Conservation (phyloP, 2,797 vertebrate genomes). For the Falco naumanni region DNA sequence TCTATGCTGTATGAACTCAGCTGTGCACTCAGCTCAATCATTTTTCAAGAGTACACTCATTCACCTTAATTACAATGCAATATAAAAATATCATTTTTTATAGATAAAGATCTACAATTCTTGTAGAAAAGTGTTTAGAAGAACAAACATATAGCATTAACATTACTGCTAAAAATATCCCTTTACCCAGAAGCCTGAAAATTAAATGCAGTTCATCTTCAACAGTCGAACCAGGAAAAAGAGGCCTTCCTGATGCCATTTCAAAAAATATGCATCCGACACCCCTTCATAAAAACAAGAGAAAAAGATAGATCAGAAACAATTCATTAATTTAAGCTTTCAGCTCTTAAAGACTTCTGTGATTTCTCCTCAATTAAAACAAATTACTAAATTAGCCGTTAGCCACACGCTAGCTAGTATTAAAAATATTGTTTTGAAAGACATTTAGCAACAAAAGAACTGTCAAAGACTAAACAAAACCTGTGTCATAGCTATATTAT, state of each 20-base stretch:
- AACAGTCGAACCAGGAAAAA: conserved; percentile 97
- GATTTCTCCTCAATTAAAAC: neutral
- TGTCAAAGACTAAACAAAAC: neutral
- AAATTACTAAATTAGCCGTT: neutral
- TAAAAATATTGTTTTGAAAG: neutral
- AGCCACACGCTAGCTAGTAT: neutral
- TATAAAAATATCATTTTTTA: neutral
- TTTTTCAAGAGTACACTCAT: neutral
- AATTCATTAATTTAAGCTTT: neutral
- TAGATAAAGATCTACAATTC: neutral
- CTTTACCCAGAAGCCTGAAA: conserved; percentile 94
- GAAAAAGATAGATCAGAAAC: conserved; percentile 14
- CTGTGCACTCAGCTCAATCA: neutral
- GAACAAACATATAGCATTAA: neutral
- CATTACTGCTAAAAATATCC: neutral
- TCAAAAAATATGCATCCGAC: conserved; percentile 98
- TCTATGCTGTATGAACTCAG: neutral
- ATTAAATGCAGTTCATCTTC: conserved; percentile 99
- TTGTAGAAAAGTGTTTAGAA: neutral
- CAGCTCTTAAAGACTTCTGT: neutral
- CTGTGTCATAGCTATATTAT: neutral
- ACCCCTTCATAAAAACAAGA: conserved; percentile 78
- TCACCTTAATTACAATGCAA: neutral
- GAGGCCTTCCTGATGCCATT: conserved; percentile 98
- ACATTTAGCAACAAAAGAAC: neutral